Base-by-base conservation (phyloP, 92 coral and sea anemone species). In the Umimayanthus chanpuru region DNA sequence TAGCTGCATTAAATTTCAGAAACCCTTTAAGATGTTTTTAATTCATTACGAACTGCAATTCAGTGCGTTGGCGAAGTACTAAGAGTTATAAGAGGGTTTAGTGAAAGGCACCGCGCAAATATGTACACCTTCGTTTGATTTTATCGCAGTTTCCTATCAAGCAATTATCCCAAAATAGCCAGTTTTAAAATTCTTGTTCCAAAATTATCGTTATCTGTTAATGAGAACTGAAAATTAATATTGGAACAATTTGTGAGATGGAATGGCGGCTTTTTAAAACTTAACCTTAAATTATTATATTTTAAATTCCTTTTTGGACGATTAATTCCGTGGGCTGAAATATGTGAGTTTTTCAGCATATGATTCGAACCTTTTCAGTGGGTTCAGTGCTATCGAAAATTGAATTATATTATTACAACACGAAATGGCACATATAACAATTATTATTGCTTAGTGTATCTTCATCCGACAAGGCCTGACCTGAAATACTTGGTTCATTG, bases 141-240 rank as follows among this genome's bases (percentile, higher is more conserved):
- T 53, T 53, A 53, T 53, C 58, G 14, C 14, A 53, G 58, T 53
- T 53, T 53, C 58, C 58, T 61, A 61, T 75, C 23, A 3, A 75
- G 50, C 23, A n/a, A 75, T 75, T 75, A 75, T 36, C 79, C 79
- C 53, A 38, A 75, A 73, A 75, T 75, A 75, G 53, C 50, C n/a
- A 61, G n/a, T 18, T 61, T 40, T 75, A 50, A 75, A 75, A 18
- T 75, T 40, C 40, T 75, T 9, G 79, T 38, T 75, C 79, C 53
- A 39, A 75, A 39, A 75, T 73, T 73, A 73, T 73, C 39, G 77
- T 73, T 73, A 73, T 73, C 77, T 32, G 77, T 73, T 6, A 73
- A 73, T 53, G 20, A 73, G 36, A 73, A 73, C 77, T 53, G 58
- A 73, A 40, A 73, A 32, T 73, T 21, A 15, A 73, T 73, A 73